Evolutionary conservation across 2,113 vertebrate species (phyloP), one percentile per base, ranked within the genome.

Genomic region (Triplophysa rosa): DNA sequence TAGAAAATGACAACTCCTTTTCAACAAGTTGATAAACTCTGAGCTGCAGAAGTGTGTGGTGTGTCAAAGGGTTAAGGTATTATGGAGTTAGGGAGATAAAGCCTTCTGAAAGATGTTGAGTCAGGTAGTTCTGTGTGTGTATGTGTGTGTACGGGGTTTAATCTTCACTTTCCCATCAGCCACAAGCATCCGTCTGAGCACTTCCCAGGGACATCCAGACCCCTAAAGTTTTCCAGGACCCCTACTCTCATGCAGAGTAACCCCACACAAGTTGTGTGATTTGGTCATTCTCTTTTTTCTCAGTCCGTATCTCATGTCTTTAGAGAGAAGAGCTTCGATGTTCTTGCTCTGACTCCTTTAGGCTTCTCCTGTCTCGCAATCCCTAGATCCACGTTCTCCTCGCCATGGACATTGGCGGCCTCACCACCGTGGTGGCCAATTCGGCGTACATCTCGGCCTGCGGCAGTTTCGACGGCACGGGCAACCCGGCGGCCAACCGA

Each of bases 371-470:
- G 29, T 40, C 12, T 21, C 17, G 82, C 78, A 80, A 29, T 74
- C 80, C 86, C 79, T 78, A 73, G 54, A 67, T 23, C 62, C 0
- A 56, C 82, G 33, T 21, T 58, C 84, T 68, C 23, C 16, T 74
- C 70, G 52, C 67, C 83, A 94, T 94, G 93, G 93, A 94, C 84
- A 91, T 94, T 1, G 92, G 93, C 64, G 90, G 90, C 59, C 85
- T 94, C 69, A 90, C 92, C 75, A 94, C 93, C 0, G 93, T 94
- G 85, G 93, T 94, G 5, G 93, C 93, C 52, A 94, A 94, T 63
- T 94, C 93, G 3, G 92, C 93, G 0, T 94, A 94, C 86, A 93
- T 94, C 83, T 93, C 92, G 2, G 93, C 93, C 8, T 91, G 92
- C 5, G 93, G 92, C 64, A 94, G 93, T 83, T 89, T 94, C 0